These are phyloP conservation scores for Sebastes itinus DNA, from an alignment of 2,797 vertebrate species.

Conservation along the genomic window DNA sequence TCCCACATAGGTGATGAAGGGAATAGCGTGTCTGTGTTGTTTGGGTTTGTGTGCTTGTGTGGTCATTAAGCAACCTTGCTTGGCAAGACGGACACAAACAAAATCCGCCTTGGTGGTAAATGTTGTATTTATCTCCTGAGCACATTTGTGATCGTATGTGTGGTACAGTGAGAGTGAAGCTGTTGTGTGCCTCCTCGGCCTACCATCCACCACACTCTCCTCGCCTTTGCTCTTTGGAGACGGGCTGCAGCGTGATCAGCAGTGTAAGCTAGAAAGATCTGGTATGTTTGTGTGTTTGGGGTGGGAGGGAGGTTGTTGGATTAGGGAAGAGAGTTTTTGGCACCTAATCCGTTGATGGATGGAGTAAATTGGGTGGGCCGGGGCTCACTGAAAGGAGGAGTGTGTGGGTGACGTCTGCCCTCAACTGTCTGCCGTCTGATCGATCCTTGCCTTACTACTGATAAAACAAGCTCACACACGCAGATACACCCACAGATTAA, in stretches of 20 bases:
- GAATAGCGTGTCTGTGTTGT: constrained; percentile 59
- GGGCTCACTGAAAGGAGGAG: constrained; percentile 60
- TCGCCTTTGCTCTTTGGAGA: constrained; percentile 54
- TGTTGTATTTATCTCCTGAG: background rate
- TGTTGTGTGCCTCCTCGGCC: background rate
- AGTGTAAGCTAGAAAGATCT: constrained; percentile 20
- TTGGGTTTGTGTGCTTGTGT: constrained; percentile 25
- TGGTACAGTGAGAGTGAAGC: background rate
- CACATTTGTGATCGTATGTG: background rate
- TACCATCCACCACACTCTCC: constrained; percentile 7
- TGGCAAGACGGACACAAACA: background rate
- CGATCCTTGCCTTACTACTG: constrained; percentile 49
- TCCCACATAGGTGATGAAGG: constrained; percentile 63
- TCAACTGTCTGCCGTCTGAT: constrained; percentile 62
- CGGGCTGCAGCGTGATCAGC: constrained; percentile 6
- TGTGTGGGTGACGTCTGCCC: constrained; percentile 58
- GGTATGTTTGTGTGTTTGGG: constrained; percentile 65
- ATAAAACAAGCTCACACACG: constrained; percentile 45
- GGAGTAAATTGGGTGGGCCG: constrained; percentile 71
- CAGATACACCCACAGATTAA: constrained; percentile 46
- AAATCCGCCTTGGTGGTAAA: background rate
- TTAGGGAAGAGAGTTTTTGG: constrained; percentile 64
- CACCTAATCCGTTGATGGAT: constrained; percentile 77
- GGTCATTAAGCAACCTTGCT: constrained; percentile 14
- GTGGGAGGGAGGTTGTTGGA: constrained; percentile 51